Base-by-base conservation (phyloP, 1,140 invertebrate genomes). In the Chrysomallon squamiferum region DNA sequence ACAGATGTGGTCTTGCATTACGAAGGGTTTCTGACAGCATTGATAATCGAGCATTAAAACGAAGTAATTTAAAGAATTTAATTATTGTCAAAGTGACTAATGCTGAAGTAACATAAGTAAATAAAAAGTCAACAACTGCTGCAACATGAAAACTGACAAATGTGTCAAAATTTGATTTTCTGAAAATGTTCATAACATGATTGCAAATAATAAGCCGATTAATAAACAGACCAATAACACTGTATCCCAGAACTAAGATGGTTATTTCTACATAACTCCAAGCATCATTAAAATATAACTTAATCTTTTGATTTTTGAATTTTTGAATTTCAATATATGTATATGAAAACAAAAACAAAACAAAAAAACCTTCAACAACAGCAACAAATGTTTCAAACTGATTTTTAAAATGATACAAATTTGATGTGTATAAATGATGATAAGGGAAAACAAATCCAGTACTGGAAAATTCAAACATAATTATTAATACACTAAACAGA, bases 401-500 rank as follows among this genome's bases (percentile, higher is more conserved):
- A 13, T 50, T 59, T 2, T 27, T 30, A 41, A 69, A 73, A n/a
- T 65, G 43, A 56, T 67, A 69, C 2, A 69, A 45, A n/a, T 66
- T 70, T 7, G 71, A 56, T 3, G 71, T 67, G 56, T 69, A 73
- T 27, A 73, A 64, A 6, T 69, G 67, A 59, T 65, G 65, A 41
- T 41, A 60, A 25, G 72, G 56, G n/a, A 64, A 41, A 5, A 72
- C 60, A 43, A 25, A 59, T 25, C 71, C 68, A 62, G 49, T 49
- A 27, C 49, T 65, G 29, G 67, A 41, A 27, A 66, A 68, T 58
- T 82, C 80, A 56, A 82, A 78, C 9, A 74, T 63, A 7, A 78
- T 61, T n/a, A 70, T 71, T 15, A 77, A 62, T 20, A 72, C 73
- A 45, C 73, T 76, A 65, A 82, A 81, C 65, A 82, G 59, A 50